phyloP scores from a whole-genome alignment of 2,888 invertebrate species.

The Criorhina ranunculi region DNA sequence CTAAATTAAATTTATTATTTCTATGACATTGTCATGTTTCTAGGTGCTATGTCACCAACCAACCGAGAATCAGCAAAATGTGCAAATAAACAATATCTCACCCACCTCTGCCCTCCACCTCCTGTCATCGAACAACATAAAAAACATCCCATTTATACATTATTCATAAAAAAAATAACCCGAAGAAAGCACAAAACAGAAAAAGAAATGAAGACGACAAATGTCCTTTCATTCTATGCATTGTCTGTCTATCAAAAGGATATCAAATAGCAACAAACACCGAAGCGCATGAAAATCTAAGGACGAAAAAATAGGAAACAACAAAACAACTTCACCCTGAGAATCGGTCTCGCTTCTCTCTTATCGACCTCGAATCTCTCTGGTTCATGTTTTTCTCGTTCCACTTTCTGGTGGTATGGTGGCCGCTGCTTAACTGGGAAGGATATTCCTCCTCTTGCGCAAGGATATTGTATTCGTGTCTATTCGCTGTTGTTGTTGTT shows the following conservation, averaged over 20 bases:
- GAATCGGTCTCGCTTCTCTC: constrained; percentile 10
- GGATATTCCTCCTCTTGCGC: constrained; percentile 30
- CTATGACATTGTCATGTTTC: constrained; percentile 52
- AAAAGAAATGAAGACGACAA: constrained; percentile 52
- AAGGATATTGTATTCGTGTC: constrained; percentile 57
- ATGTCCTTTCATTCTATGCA: constrained; percentile 65
- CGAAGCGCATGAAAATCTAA: constrained; percentile 65
- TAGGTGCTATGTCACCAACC: constrained; percentile 47
- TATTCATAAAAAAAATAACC: constrained; percentile 58
- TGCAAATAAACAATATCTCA: constrained; percentile 22
- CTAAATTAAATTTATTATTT: constrained; percentile 68
- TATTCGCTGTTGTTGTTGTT: constrained; percentile 47
- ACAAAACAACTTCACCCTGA: constrained; percentile 36
- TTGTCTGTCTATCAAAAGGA: constrained; percentile 74
- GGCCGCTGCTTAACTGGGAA: background rate
- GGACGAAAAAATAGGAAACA: constrained; percentile 33
- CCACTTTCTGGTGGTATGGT: background rate
- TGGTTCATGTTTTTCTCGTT: background rate
- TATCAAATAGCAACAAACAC: constrained; percentile 72
- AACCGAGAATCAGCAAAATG: constrained; percentile 23
- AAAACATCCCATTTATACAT: constrained; percentile 61
- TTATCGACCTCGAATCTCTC: constrained; percentile 42
- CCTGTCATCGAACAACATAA: constrained; percentile 12
- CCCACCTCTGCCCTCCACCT: background rate
- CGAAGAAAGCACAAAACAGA: background rate